Conservation (phyloP, 2,888 invertebrate genomes). For the Dryadula phaetusa region DNA sequence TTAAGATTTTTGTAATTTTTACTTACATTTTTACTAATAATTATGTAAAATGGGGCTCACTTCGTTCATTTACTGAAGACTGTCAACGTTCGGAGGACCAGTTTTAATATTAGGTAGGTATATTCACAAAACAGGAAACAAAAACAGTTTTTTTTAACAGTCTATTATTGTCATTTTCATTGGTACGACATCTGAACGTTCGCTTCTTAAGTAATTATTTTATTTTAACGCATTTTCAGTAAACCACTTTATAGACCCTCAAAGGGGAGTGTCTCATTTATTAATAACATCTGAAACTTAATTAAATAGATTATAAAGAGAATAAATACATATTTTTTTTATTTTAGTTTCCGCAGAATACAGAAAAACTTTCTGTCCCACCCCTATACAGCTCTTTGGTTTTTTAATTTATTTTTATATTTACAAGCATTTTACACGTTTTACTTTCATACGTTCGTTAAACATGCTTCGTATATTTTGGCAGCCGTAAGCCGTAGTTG, state of each 20-base stretch:
- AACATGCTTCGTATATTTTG: conserved; percentile 29
- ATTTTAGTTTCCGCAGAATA: too few relatives aligned
- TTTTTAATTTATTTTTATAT: not conserved
- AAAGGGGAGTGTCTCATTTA: too few relatives aligned
- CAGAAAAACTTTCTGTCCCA: not conserved
- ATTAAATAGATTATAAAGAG: too few relatives aligned
- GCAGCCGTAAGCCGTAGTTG: conserved; percentile 37
- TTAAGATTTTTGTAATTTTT: too few relatives aligned
- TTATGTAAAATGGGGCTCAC: not conserved
- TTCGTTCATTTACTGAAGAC: conserved; percentile 23
- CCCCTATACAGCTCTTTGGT: not conserved
- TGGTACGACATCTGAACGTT: not conserved
- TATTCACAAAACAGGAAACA: conserved; percentile 42
- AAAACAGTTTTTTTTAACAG: conserved; percentile 41
- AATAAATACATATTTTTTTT: too few relatives aligned
- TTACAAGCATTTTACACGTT: not conserved
- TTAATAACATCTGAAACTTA: too few relatives aligned
- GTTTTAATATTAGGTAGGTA: conserved; percentile 39
- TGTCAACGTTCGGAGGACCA: conserved; percentile 34
- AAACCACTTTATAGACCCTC: too few relatives aligned
- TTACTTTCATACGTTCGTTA: not conserved
- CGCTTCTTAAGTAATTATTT: conserved; percentile 19
- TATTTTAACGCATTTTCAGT: not conserved
- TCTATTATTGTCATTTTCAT: conserved; percentile 40
- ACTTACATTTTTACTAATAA: not conserved